Conservation (phyloP, 2,797 vertebrate genomes). For the Lacerta viridis region DNA sequence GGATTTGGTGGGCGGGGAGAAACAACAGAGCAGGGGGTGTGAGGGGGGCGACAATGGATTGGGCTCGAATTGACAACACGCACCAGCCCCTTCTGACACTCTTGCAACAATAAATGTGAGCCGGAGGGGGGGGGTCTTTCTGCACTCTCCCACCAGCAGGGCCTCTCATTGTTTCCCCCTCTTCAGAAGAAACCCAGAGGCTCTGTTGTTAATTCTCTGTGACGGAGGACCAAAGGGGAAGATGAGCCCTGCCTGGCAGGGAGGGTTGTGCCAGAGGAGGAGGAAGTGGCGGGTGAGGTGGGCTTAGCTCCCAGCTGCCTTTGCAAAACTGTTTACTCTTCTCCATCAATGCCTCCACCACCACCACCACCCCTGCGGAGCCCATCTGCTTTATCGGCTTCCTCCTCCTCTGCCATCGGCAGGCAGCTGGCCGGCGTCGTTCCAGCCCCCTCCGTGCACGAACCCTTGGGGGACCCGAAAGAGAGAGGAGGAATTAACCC, state of each 20-base stretch:
- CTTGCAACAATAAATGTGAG: conserved; percentile 65
- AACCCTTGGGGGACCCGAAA: conserved; percentile 67
- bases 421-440: conserved; percentile 77
- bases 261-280: too few species aligned
- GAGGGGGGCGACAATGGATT: neutral
- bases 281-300: neutral
- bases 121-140: conserved; percentile 48
- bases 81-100: conserved; percentile 61
- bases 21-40: neutral
- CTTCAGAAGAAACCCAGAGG: conserved; percentile 59
- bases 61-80: conserved; percentile 46
- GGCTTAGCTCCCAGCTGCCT: conserved; percentile 67
- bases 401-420: conserved; percentile 75
- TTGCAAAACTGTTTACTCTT: conserved; percentile 77
- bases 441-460: conserved; percentile 60
- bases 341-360: conserved; percentile 64
- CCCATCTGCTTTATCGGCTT: conserved; percentile 80
- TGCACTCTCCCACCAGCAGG: conserved; percentile 58
- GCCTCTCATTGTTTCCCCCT: conserved; percentile 73
- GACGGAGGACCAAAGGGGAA: conserved; percentile 71
- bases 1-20: too few species aligned
- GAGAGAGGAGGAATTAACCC: conserved; percentile 60
- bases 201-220: conserved; percentile 74
- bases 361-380: conserved; percentile 72
- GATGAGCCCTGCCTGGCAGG: neutral